These are phyloP conservation scores for Blastobasis adustella DNA, from an alignment of 2,888 invertebrate species.

Conservation along the genomic window DNA sequence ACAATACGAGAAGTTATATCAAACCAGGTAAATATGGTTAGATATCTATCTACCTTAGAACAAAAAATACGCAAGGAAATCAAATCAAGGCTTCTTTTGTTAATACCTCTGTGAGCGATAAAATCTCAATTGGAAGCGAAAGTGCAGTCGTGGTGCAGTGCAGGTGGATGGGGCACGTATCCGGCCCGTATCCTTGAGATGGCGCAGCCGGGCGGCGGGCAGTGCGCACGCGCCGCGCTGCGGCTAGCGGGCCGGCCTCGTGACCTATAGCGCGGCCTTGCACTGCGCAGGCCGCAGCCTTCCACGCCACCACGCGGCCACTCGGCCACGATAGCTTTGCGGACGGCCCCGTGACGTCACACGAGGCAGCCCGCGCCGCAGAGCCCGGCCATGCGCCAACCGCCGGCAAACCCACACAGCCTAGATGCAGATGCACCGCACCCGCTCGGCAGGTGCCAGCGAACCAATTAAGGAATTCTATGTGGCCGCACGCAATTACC, in stretches of 20 bases:
- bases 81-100: too few relatives aligned
- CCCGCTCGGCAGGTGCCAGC: not conserved
- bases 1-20: too few relatives aligned
- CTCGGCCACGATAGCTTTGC: not conserved
- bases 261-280: constrained; percentile 66
- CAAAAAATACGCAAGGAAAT: too few relatives aligned
- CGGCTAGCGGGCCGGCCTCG: constrained; percentile 52
- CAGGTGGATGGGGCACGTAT: constrained; percentile 17
- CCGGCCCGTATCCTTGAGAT: constrained; percentile 17
- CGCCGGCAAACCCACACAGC: not conserved
- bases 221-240: constrained; percentile 15
- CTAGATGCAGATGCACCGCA: not conserved
- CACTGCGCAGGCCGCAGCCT: too few relatives aligned
- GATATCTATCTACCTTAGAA: too few relatives aligned
- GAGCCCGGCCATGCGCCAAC: not conserved
- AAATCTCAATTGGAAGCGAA: too few relatives aligned
- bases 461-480: not conserved
- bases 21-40: too few relatives aligned
- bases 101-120: too few relatives aligned
- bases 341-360: not conserved
- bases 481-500: not conserved
- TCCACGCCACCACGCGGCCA: not conserved
- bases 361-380: not conserved
- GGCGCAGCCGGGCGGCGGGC: constrained; percentile 19
- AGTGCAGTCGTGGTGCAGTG: too few relatives aligned